A percentile compares a stretch with the other conserved stretches of the same genome.
These are phyloP conservation scores for Lateolabrax maculatus DNA, from an alignment of 2,797 vertebrate genomes.

Conservation along the genomic window DNA sequence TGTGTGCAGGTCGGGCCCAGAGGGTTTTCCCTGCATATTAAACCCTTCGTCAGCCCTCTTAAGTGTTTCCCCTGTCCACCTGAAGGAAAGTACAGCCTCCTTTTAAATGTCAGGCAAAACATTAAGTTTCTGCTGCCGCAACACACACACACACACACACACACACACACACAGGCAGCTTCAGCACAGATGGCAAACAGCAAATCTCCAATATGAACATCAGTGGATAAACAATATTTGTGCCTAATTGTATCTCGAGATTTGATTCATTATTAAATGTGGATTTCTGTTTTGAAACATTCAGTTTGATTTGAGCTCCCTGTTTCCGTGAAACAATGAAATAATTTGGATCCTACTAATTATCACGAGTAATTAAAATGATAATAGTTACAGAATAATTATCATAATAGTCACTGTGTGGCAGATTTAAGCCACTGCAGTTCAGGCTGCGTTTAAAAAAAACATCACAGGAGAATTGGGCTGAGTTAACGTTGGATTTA, in stretches of 20 bases:
- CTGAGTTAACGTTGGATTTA: neutral
- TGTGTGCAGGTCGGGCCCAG: neutral
- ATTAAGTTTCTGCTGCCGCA: slow-evolving; percentile 32
- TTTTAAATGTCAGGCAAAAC: slow-evolving; percentile 43
- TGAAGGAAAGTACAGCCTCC: slow-evolving; percentile 11
- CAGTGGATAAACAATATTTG: slow-evolving; percentile 9
- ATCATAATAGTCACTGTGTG: neutral
- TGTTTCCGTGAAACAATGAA: neutral
- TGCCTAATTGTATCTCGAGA: neutral
- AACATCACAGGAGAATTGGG: too few species aligned
- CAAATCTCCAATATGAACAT: slow-evolving; percentile 1
- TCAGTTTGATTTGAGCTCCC: neutral
- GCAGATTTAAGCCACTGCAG: too few species aligned
- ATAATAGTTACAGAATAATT: neutral
- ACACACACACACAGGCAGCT: neutral
- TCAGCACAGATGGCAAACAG: slow-evolving; percentile 3
- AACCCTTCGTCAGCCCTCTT: slow-evolving; percentile 4
- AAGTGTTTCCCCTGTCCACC: slow-evolving; percentile 29
- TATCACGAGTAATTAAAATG: neutral
- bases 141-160: slow-evolving; percentile 13
- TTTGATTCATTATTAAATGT: neutral
- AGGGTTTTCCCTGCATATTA: slow-evolving; percentile 51
- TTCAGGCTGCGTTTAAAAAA: neutral
- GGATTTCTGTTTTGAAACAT: neutral
- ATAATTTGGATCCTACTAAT: neutral